These are phyloP conservation scores for Leptosomus discolor DNA, from an alignment of 2,113 vertebrate genomes.

Conservation along the genomic window DNA sequence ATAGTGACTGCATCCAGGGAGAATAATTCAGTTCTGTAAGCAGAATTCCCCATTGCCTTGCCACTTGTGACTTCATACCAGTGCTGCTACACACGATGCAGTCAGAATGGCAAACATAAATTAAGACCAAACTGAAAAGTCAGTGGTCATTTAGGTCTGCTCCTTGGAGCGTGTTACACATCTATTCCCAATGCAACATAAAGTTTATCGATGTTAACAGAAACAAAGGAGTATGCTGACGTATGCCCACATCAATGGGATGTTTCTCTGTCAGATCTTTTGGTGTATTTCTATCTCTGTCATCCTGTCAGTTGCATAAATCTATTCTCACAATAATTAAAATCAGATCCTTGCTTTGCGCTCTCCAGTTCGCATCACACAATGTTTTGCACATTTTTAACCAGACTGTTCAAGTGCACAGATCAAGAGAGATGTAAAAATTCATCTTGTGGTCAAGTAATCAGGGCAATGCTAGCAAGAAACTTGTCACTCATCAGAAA, in stretches of 20 bases:
- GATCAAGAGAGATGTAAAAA: neutral
- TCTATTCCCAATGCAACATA: neutral
- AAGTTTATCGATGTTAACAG: neutral
- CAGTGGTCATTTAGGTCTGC: neutral
- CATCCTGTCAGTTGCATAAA: neutral
- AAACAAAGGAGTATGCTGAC: neutral
- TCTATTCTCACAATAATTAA: neutral
- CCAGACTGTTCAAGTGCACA: neutral
- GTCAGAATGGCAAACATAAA: neutral
- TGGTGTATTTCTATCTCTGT: neutral
- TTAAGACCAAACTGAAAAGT: neutral
- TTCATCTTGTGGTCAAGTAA: neutral
- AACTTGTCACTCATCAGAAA: neutral
- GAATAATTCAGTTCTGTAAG: neutral
- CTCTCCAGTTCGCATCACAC: neutral
- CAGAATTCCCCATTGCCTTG: neutral
- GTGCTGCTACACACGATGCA: neutral
- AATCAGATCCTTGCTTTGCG: neutral
- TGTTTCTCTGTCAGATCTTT: neutral
- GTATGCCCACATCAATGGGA: accelerated
- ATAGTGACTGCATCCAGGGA: neutral
- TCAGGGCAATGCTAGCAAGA: neutral
- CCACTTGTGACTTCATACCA: neutral
- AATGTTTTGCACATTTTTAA: neutral
- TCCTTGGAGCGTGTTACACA: neutral